Evolutionary conservation across 1,140 invertebrate species (phyloP).

Genomic region (Bombus superbus): DNA sequence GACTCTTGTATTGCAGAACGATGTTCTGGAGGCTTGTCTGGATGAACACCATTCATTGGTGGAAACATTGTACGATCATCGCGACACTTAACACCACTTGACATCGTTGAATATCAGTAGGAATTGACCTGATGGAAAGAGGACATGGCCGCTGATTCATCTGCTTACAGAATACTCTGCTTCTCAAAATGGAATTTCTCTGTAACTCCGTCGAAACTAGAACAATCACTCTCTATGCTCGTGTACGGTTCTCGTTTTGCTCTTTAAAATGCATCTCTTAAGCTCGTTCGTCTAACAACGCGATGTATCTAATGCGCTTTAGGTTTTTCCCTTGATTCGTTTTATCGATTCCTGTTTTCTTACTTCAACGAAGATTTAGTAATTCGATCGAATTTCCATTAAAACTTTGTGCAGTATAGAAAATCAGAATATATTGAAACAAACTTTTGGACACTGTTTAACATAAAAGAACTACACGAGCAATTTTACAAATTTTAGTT

Average conservation of each 20-base stretch:
- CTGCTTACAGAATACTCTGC: conserved; percentile 10
- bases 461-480: background rate
- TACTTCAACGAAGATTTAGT: background rate
- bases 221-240: background rate
- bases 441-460: background rate
- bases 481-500: too few relatives aligned
- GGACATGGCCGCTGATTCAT: conserved; percentile 35
- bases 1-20: background rate
- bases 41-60: conserved; percentile 39
- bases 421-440: background rate
- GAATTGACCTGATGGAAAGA: conserved; percentile 47
- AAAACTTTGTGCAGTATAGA: background rate
- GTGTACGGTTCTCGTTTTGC: background rate
- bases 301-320: background rate
- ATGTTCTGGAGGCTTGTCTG: conserved; percentile 40
- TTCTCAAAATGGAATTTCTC: background rate
- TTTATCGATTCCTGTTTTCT: background rate
- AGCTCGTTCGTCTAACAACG: background rate
- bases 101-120: conserved; percentile 43
- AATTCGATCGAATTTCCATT: background rate
- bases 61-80: conserved; percentile 53
- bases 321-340: background rate
- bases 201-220: background rate
- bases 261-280: background rate
- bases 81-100: conserved; percentile 59